Conservation (phyloP, 2,888 invertebrate genomes). For the Anorthoa munda region DNA sequence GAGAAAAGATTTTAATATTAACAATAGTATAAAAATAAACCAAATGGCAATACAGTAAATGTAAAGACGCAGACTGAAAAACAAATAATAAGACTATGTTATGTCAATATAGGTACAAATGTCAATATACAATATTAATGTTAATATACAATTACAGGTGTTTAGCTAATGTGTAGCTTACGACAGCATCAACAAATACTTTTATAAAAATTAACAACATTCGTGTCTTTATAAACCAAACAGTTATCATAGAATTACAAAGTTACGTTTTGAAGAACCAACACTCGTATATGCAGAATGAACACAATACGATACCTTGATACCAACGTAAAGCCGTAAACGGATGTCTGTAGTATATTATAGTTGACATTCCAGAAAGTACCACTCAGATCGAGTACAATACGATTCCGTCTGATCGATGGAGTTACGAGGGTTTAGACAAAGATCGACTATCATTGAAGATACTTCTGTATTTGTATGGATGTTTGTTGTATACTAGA, state of each 20-base stretch:
- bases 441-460: slow-evolving; percentile 25
- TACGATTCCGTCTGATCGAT: slow-evolving; percentile 40
- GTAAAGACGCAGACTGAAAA: too few species aligned
- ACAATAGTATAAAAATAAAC: too few species aligned
- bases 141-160: too few species aligned
- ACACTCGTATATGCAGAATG: background rate
- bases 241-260: background rate
- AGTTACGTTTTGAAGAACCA: background rate
- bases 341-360: slow-evolving; percentile 21
- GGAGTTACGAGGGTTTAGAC: slow-evolving; percentile 37
- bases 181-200: background rate
- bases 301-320: slow-evolving; percentile 16
- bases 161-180: too few species aligned
- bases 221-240: too few species aligned
- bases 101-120: too few species aligned
- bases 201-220: background rate
- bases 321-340: slow-evolving; percentile 10
- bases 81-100: too few species aligned
- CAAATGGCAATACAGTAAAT: too few species aligned
- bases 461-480: slow-evolving; percentile 16
- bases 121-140: too few species aligned
- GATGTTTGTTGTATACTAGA: background rate
- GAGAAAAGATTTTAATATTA: too few species aligned
- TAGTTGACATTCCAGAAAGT: slow-evolving; percentile 27
- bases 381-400: slow-evolving; percentile 40